Base-by-base conservation (phyloP, 2,888 invertebrate species). In the Spodoptera picta region DNA sequence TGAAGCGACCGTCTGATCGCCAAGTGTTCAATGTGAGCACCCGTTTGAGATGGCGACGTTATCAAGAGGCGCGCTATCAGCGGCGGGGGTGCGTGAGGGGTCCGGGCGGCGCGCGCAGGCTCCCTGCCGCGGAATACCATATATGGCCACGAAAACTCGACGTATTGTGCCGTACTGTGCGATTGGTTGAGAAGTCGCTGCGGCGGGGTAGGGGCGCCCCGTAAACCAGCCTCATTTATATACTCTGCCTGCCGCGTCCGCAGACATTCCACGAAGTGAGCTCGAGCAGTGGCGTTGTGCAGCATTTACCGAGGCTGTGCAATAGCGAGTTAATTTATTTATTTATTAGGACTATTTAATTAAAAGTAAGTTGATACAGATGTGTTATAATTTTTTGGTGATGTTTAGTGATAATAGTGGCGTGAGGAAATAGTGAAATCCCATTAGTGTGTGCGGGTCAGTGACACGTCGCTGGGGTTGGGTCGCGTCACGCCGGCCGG, bases 161-260 rank as follows among this genome's bases (percentile, higher is more conserved):
- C 82, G 85, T 86, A 95, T 95, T 93, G 93, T 93, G 91, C 95
- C 84, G 84, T 84, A 95, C 95, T 91, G 93, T 92, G 91, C 95
- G 92, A 96, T 96, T 96, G 96, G 96, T 90, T 90, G 95, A 92
- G 86, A 88, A 85, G 85, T 85, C 83, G 84, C 87, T 80, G 87
- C 86, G 86, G 90, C 86, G 93, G 95, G 95, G 95, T 93, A 94
- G 94, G 93, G 92, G 92, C 86, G 87, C 91, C 90, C 85, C 93
- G 92, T 93, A 91, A 94, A 93, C 90, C 93, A 90, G 89, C 91
- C 92, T 93, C 94, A 88, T 93, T 92, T 93, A 94, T 95, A 95
- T 95, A 95, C 94, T 94, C 95, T 89, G 93, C 88, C 81, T 77
- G 88, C 87, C 88, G 85, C 90, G 85, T 80, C 84, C 87, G 90